Evolutionary conservation across 2,888 invertebrate species (phyloP).

Genomic region (Cheilosia vulpina): DNA sequence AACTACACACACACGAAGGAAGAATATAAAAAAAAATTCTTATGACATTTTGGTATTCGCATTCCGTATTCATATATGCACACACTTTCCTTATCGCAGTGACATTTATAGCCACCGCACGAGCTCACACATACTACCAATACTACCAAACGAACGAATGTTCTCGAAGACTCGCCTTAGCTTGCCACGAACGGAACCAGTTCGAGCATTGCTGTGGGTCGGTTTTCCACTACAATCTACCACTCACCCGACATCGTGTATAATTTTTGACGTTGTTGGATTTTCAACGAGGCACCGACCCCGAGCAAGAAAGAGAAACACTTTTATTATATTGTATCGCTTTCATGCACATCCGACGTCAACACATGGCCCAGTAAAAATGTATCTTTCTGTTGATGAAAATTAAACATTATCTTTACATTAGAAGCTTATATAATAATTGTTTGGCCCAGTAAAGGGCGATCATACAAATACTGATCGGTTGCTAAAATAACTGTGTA

Average conservation of each 20-base stretch:
- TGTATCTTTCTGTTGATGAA: neutral
- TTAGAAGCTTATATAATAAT: too few species aligned
- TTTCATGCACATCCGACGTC: conserved; percentile 32
- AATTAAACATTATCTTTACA: too few species aligned
- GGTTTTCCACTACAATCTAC: neutral
- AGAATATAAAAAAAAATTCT: neutral
- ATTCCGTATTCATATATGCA: neutral
- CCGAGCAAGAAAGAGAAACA: conserved; percentile 35
- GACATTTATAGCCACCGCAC: neutral
- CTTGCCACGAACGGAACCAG: conserved; percentile 37
- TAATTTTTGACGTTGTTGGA: too few species aligned
- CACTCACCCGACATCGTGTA: neutral
- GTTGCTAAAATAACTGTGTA: too few species aligned
- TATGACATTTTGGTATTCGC: neutral
- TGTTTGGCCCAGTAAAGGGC: too few species aligned
- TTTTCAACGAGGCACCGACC: conserved; percentile 7
- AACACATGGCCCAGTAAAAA: conserved; percentile 2
- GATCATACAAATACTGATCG: too few species aligned
- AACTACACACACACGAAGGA: neutral
- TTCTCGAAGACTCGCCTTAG: neutral
- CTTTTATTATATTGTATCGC: conserved; percentile 14
- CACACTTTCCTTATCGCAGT: neutral
- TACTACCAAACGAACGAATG: neutral
- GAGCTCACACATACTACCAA: neutral
- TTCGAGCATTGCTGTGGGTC: conserved; percentile 21